Percentiles rank a stretch among this genome's conserved stretches.
Conservation (phyloP, 92 coral and sea anemone genomes). For the Anthopleura xanthogrammica region DNA sequence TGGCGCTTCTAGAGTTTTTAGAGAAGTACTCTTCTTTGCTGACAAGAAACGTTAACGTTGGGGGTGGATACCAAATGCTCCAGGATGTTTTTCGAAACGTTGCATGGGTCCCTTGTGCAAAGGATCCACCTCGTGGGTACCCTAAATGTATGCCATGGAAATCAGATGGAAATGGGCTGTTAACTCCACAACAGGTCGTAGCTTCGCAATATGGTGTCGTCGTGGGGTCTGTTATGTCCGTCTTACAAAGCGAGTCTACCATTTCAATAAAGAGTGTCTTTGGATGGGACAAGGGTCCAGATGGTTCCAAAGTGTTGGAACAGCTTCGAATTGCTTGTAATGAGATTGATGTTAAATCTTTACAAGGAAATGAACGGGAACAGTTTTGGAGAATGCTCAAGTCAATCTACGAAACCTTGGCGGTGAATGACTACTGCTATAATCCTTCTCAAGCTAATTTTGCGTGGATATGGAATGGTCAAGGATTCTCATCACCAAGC, state of each 20-base stretch:
- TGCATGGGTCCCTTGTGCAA: constrained; percentile 60
- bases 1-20: constrained; percentile 61
- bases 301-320: constrained; percentile 31
- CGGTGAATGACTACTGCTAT: background rate
- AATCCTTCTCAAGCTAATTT: constrained; percentile 12
- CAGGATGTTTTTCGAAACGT: constrained; percentile 12
- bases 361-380: constrained; percentile 26
- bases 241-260: constrained; percentile 31
- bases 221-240: constrained; percentile 73
- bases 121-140: constrained; percentile 50
- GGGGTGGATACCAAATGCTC: background rate
- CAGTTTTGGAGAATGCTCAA: constrained; percentile 58
- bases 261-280: constrained; percentile 36
- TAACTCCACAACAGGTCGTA: constrained; percentile 53
- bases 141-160: constrained; percentile 75
- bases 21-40: constrained; percentile 31
- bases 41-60: constrained; percentile 2
- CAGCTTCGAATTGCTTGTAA: constrained; percentile 52
- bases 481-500: constrained; percentile 68
- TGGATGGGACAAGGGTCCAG: constrained; percentile 61
- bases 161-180: constrained; percentile 30
- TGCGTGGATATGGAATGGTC: constrained; percentile 86
- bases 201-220: constrained; percentile 45
- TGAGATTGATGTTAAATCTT: constrained; percentile 4
- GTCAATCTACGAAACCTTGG: constrained; percentile 61